phyloP scores from a whole-genome alignment of 2,797 vertebrate species.

The Phylloscopus collybita region DNA sequence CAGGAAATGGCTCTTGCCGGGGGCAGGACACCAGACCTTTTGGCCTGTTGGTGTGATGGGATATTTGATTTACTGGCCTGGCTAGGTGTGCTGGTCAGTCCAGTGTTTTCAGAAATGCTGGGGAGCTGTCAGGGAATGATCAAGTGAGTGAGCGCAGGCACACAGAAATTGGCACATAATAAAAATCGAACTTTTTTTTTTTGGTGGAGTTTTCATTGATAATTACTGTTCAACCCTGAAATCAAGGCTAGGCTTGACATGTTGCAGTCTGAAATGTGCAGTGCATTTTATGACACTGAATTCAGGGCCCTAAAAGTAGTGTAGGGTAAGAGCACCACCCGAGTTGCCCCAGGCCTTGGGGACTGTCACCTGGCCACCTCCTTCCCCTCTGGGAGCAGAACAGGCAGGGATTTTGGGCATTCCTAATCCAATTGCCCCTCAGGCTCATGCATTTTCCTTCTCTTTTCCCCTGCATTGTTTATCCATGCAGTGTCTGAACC shows the following conservation, averaged over 20 bases:
- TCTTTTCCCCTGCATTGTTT: background rate
- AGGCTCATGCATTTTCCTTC: background rate
- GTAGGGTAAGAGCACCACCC: background rate
- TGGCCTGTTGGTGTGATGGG: background rate
- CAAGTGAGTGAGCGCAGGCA: background rate
- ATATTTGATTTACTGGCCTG: background rate
- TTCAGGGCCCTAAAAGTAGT: background rate
- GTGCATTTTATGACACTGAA: background rate
- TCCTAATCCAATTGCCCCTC: background rate
- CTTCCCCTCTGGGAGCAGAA: background rate
- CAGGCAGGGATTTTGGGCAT: background rate
- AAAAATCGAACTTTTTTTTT: accelerated
- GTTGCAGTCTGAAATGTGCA: background rate
- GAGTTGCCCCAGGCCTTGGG: background rate
- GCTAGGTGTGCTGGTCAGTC: background rate
- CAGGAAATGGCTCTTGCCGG: background rate
- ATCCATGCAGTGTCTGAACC: background rate
- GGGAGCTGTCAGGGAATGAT: background rate
- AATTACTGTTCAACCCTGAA: background rate
- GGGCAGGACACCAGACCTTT: background rate
- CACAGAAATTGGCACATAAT: background rate
- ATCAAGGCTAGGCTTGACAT: background rate
- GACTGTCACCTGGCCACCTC: background rate
- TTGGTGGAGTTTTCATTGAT: background rate
- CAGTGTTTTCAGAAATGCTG: background rate